A percentile compares a stretch with the other conserved stretches of the same genome.
These are phyloP conservation scores for Pterostichus madidus DNA, from an alignment of 2,888 invertebrate genomes.

Conservation along the genomic window DNA sequence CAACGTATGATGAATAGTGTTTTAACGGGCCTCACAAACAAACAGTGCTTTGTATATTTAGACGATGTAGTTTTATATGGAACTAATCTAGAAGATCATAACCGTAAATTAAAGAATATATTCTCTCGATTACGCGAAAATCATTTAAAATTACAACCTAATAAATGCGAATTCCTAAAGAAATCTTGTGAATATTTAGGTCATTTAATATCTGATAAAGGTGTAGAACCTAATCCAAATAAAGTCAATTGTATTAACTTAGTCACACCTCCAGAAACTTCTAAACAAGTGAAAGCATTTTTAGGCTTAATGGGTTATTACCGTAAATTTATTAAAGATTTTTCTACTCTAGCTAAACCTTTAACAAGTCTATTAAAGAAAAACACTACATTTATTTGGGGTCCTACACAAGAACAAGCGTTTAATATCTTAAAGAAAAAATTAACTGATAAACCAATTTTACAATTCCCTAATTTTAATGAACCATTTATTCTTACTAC, in stretches of 20 bases:
- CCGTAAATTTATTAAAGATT: constrained; percentile 73
- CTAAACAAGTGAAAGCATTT: constrained; percentile 72
- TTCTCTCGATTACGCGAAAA: constrained; percentile 62
- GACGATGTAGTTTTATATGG: constrained; percentile 73
- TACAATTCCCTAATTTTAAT: constrained; percentile 45
- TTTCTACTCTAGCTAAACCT: constrained; percentile 71
- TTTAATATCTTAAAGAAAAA: constrained; percentile 63
- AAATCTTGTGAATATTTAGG: constrained; percentile 51
- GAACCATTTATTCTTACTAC: constrained; percentile 39
- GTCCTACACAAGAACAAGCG: constrained; percentile 63
- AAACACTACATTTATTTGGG: constrained; percentile 64
- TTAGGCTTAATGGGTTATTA: constrained; percentile 74
- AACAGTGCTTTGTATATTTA: constrained; percentile 72
- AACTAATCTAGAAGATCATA: no score
- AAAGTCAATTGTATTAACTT: constrained; percentile 70
- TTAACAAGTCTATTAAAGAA: constrained; percentile 70
- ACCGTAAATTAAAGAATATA: constrained; percentile 61
- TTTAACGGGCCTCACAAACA: constrained; percentile 71
- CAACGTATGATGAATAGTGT: constrained; percentile 70
- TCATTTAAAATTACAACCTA: constrained; percentile 68
- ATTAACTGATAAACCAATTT: constrained; percentile 34
- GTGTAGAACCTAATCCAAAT: constrained; percentile 70
- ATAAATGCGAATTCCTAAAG: constrained; percentile 67
- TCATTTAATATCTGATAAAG: constrained; percentile 58
- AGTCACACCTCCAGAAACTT: constrained; percentile 69